phyloP scores from a whole-genome alignment of 2,888 invertebrate genomes.

The Volucella inflata region DNA sequence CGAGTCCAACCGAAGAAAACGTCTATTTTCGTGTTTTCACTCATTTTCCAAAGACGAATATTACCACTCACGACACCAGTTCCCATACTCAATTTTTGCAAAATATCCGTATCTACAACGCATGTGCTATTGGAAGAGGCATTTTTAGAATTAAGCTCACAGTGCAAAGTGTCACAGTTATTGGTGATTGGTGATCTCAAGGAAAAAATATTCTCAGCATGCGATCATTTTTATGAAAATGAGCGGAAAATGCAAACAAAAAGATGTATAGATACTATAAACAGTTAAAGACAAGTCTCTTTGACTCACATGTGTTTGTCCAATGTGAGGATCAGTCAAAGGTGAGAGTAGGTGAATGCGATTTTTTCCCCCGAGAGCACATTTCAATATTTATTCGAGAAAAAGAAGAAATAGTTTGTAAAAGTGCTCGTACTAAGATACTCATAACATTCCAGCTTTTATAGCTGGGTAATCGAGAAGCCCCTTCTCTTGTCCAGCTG shows the following conservation, averaged over 20 bases:
- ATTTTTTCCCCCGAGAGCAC: not conserved
- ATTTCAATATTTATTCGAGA: conserved; percentile 6
- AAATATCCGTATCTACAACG: not conserved
- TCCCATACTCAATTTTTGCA: too few species aligned
- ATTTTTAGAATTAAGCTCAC: conserved; percentile 29
- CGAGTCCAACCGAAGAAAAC: not conserved
- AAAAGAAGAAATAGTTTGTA: not conserved
- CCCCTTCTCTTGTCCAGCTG: conserved; percentile 11
- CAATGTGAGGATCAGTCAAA: not conserved
- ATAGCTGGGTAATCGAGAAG: conserved; percentile 7
- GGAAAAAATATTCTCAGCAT: not conserved
- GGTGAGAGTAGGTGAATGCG: conserved; percentile 4
- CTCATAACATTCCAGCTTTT: too few species aligned
- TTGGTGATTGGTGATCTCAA: conserved; percentile 1
- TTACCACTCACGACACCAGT: not conserved
- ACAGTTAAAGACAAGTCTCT: not conserved
- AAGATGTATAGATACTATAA: not conserved
- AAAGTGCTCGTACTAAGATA: too few species aligned
- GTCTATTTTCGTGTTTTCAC: conserved; percentile 51
- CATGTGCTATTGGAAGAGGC: conserved; percentile 50
- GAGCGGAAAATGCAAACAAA: not conserved
- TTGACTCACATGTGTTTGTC: conserved; percentile 11
- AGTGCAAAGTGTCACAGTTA: not conserved
- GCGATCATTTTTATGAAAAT: not conserved
- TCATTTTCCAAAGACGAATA: conserved; percentile 34